Conservation (phyloP, 2,797 vertebrate genomes). For the Pipistrellus kuhlii region DNA sequence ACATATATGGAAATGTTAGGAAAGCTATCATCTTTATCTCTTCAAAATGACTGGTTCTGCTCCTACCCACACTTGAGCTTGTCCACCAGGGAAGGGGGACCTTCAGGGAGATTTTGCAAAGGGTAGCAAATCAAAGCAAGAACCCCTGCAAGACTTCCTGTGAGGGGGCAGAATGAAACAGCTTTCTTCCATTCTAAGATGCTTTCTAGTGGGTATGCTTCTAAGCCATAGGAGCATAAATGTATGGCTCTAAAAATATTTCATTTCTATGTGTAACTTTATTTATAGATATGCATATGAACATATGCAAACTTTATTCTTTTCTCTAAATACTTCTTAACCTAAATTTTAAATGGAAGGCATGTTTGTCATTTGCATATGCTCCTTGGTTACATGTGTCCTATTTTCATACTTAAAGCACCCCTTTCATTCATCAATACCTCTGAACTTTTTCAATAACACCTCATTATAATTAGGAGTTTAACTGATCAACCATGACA, state of each 20-base stretch:
- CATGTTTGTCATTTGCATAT: slow-evolving; percentile 12
- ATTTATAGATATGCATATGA: not conserved
- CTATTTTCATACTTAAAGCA: not conserved
- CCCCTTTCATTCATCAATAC: not conserved
- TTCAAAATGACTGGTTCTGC: not conserved
- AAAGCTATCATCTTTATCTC: not conserved
- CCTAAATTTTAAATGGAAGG: slow-evolving; percentile 34
- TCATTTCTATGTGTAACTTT: not conserved
- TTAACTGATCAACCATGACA: not conserved
- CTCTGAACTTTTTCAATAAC: slow-evolving; percentile 11
- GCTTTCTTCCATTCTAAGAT: not conserved
- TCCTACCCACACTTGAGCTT: not conserved
- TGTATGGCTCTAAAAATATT: slow-evolving; percentile 23
- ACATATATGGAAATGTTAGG: slow-evolving; percentile 53
- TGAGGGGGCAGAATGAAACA: not conserved
- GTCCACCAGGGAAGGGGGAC: not conserved
- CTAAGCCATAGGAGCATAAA: not conserved
- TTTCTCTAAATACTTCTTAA: slow-evolving; percentile 39
- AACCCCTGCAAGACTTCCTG: not conserved
- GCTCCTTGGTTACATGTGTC: not conserved
- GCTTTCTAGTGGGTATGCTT: not conserved
- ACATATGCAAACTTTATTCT: not conserved
- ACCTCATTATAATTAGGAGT: not conserved
- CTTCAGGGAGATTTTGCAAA: not conserved
- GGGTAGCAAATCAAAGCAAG: not conserved